Percentiles rank a stretch among this genome's conserved stretches.
Evolutionary conservation across 2,113 vertebrate genomes (phyloP).

Genomic region (Dromas ardeola): DNA sequence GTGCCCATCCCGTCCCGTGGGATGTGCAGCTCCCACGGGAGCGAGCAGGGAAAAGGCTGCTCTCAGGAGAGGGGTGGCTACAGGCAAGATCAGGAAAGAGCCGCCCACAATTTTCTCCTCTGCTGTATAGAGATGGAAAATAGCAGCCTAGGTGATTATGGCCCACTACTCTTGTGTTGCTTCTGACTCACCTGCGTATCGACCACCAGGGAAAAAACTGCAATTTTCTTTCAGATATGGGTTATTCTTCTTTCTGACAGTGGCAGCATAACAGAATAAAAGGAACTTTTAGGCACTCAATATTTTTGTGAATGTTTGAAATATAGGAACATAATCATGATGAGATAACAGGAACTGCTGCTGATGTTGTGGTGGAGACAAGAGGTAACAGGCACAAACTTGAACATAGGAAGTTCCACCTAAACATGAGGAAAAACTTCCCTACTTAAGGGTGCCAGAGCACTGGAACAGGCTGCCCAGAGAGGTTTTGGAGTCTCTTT

Average conservation of each 20-base stretch:
- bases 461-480: too few relatives aligned
- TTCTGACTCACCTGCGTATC: background rate
- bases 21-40: accelerated
- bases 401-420: too few relatives aligned
- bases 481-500: too few relatives aligned
- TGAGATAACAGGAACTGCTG: background rate
- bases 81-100: background rate
- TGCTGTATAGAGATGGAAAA: background rate
- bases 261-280: background rate
- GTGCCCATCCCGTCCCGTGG: accelerated
- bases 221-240: background rate
- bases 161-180: background rate
- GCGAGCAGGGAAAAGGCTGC: accelerated
- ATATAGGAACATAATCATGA: background rate
- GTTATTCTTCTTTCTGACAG: background rate
- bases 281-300: background rate
- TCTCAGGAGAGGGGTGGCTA: background rate
- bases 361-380: background rate
- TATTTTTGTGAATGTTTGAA: background rate
- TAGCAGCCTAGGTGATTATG: background rate
- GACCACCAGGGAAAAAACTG: background rate
- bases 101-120: background rate
- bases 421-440: too few relatives aligned
- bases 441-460: too few relatives aligned
- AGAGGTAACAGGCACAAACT: too few relatives aligned